phyloP scores from a whole-genome alignment of 35 echinoderm and acorn worm genomes.

The Apostichopus parvimensis region DNA sequence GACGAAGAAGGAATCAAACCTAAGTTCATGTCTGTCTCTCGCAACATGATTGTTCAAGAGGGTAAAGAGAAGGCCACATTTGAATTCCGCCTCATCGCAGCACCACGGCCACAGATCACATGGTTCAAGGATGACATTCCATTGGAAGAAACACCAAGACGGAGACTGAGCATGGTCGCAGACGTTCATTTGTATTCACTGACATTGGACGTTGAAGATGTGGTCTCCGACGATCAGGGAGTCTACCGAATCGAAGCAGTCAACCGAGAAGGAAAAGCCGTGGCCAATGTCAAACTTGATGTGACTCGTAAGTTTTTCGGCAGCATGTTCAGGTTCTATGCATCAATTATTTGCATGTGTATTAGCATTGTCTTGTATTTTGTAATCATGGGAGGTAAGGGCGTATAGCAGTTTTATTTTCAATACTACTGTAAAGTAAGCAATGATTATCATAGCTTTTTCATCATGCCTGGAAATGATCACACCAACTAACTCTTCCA shows the following conservation, averaged over 20 bases:
- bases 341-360: not conserved
- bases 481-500: not conserved
- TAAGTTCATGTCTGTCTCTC: slow-evolving; percentile 88
- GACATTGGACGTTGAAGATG: slow-evolving; percentile 71
- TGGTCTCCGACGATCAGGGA: slow-evolving; percentile 76
- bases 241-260: slow-evolving; percentile 83
- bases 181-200: slow-evolving; percentile 93
- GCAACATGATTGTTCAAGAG: slow-evolving; percentile 66
- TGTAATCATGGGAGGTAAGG: not conserved
- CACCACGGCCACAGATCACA: slow-evolving; percentile 81
- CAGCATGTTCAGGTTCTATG: not conserved
- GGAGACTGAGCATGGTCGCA: slow-evolving; percentile 81
- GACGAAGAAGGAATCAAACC: slow-evolving; percentile 96
- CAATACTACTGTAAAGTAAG: not conserved
- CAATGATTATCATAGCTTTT: not conserved
- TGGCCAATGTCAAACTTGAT: slow-evolving; percentile 75
- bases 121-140: slow-evolving; percentile 89
- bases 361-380: not conserved
- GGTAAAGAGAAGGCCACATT: slow-evolving; percentile 70
- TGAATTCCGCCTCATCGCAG: slow-evolving; percentile 95
- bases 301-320: slow-evolving; percentile 81
- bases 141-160: slow-evolving; percentile 74
- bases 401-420: not conserved
- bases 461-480: not conserved
- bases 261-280: slow-evolving; percentile 80